Evolutionary conservation across 2,888 invertebrate genomes (phyloP).

Genomic region (Geotrupes spiniger): DNA sequence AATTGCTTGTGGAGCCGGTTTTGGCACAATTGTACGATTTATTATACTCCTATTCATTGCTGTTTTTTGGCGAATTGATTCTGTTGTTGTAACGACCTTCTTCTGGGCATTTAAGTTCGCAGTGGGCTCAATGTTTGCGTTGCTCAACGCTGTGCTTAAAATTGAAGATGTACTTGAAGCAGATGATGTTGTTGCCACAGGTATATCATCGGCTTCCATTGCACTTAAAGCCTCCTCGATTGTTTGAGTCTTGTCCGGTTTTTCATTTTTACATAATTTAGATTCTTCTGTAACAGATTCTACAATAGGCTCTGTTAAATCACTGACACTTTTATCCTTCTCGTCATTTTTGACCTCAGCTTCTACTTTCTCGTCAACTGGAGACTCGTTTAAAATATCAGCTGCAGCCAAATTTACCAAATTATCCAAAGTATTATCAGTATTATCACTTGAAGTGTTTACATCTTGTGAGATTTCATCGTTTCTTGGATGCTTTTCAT

Average conservation of each 20-base stretch:
- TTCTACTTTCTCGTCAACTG: slow-evolving; percentile 27
- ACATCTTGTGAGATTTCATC: slow-evolving; percentile 21
- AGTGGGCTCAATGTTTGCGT: slow-evolving; percentile 34
- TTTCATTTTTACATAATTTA: neutral
- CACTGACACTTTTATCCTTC: slow-evolving; percentile 1
- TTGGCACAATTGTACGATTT: slow-evolving; percentile 31
- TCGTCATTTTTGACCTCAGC: neutral
- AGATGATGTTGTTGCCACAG: slow-evolving; percentile 15
- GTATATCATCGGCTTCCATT: slow-evolving; percentile 17
- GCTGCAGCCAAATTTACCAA: slow-evolving; percentile 46
- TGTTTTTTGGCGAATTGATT: slow-evolving; percentile 43
- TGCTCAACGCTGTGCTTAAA: slow-evolving; percentile 44
- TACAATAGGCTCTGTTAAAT: slow-evolving; percentile 3
- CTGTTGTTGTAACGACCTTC: slow-evolving; percentile 23
- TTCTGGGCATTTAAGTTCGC: slow-evolving; percentile 13
- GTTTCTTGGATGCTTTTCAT: slow-evolving; percentile 10
- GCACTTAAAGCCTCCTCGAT: slow-evolving; percentile 21
- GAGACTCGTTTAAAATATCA: slow-evolving; percentile 43
- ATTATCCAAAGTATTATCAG: slow-evolving; percentile 38
- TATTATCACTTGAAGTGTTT: slow-evolving; percentile 24
- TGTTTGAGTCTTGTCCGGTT: slow-evolving; percentile 18
- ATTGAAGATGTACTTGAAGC: slow-evolving; percentile 45
- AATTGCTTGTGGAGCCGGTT: slow-evolving; percentile 38
- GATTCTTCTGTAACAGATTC: neutral
- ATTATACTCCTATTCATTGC: slow-evolving; percentile 20